A percentile compares a stretch with the other conserved stretches of the same genome.
Conservation (phyloP, 1,140 invertebrate genomes). For the Drosophila nebulosa region DNA sequence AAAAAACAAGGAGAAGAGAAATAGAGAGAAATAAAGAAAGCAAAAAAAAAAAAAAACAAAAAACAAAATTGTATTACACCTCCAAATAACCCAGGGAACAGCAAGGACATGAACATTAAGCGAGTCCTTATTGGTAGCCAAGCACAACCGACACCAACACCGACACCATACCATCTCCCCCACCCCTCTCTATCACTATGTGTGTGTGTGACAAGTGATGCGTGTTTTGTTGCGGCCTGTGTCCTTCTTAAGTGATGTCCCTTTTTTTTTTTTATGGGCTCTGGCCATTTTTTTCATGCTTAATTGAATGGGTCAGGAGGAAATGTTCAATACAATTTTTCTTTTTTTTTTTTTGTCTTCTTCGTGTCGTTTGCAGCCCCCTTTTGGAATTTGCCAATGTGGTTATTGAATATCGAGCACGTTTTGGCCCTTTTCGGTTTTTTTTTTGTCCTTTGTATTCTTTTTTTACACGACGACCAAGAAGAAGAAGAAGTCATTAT, state of each 20-base stretch:
- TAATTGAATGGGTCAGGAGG: constrained; percentile 80
- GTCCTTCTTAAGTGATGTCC: constrained; percentile 79
- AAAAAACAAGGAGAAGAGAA: too few relatives aligned
- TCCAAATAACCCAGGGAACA: constrained; percentile 70
- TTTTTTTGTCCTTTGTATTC: constrained; percentile 14
- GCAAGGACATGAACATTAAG: constrained; percentile 71
- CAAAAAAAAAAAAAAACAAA: constrained; percentile 1
- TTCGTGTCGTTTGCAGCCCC: background rate
- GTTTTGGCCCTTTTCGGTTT: constrained; percentile 18
- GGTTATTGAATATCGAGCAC: constrained; percentile 77
- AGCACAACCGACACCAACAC: background rate
- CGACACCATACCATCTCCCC: background rate
- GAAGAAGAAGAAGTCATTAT: constrained; percentile 54
- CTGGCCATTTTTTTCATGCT: constrained; percentile 68
- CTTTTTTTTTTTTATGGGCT: constrained; percentile 58
- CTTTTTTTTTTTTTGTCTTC: background rate
- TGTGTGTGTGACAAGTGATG: constrained; percentile 81
- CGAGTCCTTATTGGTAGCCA: constrained; percentile 33
- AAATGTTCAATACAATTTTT: constrained; percentile 78
- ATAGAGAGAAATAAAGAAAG: too few relatives aligned
- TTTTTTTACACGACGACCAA: constrained; percentile 10
- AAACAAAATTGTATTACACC: constrained; percentile 80
- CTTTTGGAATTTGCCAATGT: constrained; percentile 11
- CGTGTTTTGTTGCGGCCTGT: constrained; percentile 80
- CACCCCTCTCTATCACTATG: constrained; percentile 58